Evolutionary conservation across 2,797 vertebrate genomes (phyloP).

Genomic region (Danio choprae): DNA sequence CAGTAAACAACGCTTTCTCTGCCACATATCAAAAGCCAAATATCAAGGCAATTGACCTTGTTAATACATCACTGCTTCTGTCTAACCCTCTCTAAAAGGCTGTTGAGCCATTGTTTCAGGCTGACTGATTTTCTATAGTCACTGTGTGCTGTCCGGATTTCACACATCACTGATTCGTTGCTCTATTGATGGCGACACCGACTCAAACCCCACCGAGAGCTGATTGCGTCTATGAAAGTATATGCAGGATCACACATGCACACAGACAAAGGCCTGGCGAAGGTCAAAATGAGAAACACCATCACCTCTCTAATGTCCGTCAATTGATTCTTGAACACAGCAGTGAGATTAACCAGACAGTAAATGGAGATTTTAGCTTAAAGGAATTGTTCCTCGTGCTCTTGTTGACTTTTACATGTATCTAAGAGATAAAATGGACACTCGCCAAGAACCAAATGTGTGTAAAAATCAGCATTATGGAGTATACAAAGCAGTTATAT

Average conservation of each 20-base stretch:
- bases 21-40: slow-evolving; percentile 44
- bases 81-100: slow-evolving; percentile 46
- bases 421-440: no score
- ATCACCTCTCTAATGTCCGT: not conserved
- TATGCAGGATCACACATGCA: slow-evolving; percentile 27
- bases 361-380: no score
- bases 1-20: slow-evolving; percentile 16
- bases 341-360: not conserved
- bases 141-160: slow-evolving; percentile 52
- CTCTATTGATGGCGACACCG: slow-evolving; percentile 23
- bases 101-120: slow-evolving; percentile 39
- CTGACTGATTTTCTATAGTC: slow-evolving; percentile 40
- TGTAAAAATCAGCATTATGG: no score
- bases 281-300: slow-evolving; percentile 67
- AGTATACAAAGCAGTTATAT: no score
- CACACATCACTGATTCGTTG: slow-evolving; percentile 42
- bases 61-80: slow-evolving; percentile 46
- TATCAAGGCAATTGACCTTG: slow-evolving; percentile 47
- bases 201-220: slow-evolving; percentile 39
- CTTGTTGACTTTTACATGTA: no score
- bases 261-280: slow-evolving; percentile 3
- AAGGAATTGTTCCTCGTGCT: no score
- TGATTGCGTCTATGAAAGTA: slow-evolving; percentile 17
- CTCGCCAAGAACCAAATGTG: no score
- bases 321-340: no score